phyloP scores from a whole-genome alignment of 2,888 invertebrate genomes.

The Campoplex nolae region DNA sequence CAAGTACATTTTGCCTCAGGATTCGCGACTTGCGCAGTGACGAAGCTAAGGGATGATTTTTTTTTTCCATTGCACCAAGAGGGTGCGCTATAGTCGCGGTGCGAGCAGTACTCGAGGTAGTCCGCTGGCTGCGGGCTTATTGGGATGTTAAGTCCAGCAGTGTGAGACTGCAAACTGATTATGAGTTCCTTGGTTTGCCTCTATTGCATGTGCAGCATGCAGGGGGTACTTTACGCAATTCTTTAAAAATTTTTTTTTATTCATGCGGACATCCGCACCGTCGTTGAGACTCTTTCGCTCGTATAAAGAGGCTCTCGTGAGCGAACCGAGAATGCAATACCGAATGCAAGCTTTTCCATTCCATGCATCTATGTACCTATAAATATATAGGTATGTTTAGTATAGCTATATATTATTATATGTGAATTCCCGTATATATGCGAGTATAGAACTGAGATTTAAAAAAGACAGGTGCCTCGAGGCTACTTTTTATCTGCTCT shows the following conservation, averaged over 20 bases:
- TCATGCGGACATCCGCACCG: slow-evolving; percentile 19
- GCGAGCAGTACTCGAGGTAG: slow-evolving; percentile 64
- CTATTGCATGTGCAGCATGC: slow-evolving; percentile 15
- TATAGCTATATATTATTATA: no score
- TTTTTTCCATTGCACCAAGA: slow-evolving; percentile 24
- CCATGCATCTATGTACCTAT: no score
- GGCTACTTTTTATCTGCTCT: slow-evolving; percentile 39
- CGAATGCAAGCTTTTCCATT: slow-evolving; percentile 44
- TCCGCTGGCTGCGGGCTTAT: slow-evolving; percentile 43
- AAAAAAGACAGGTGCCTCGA: slow-evolving; percentile 56
- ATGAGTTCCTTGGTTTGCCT: slow-evolving; percentile 44
- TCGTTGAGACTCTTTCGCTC: slow-evolving; percentile 47
- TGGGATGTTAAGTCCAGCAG: slow-evolving; percentile 61
- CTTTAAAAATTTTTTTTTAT: neutral
- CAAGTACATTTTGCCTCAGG: slow-evolving; percentile 61
- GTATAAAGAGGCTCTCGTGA: slow-evolving; percentile 16
- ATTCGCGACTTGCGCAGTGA: slow-evolving; percentile 41
- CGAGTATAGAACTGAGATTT: slow-evolving; percentile 33
- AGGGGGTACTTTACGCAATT: slow-evolving; percentile 51
- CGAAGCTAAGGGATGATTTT: slow-evolving; percentile 50
- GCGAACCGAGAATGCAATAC: slow-evolving; percentile 61
- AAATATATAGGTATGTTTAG: no score
- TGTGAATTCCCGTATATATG: no score
- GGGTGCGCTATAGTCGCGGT: slow-evolving; percentile 55
- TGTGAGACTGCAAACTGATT: slow-evolving; percentile 39